These are phyloP conservation scores for Gymnocephalus cernua DNA, from an alignment of 2,113 vertebrate genomes.

Conservation along the genomic window DNA sequence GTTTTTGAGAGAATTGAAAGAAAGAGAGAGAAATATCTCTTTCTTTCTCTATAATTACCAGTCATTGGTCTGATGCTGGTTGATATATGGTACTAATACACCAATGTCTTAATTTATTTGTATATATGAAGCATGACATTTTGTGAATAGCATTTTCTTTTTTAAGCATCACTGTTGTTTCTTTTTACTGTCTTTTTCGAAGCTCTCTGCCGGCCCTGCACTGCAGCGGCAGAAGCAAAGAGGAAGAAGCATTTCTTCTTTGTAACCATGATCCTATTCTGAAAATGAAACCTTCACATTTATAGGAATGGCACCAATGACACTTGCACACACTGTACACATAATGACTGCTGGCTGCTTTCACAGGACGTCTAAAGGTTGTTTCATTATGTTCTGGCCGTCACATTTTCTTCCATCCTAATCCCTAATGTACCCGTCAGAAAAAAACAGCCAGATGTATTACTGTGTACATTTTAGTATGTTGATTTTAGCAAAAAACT, in stretches of 20 bases:
- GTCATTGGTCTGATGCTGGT: too few relatives aligned
- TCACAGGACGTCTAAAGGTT: conserved; percentile 10
- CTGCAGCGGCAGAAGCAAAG: neutral
- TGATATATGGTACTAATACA: too few relatives aligned
- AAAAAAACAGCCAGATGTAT: neutral
- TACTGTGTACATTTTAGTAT: neutral
- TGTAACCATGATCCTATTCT: neutral
- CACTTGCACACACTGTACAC: neutral
- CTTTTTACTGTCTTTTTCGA: neutral
- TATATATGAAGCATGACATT: too few relatives aligned
- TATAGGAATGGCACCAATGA: neutral
- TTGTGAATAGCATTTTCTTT: neutral
- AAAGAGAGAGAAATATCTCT: too few relatives aligned
- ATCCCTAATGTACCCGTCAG: neutral
- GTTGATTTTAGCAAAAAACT: neutral
- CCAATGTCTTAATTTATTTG: too few relatives aligned
- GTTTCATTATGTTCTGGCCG: conserved; percentile 12
- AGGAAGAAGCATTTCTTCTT: conserved; percentile 8
- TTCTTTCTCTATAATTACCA: neutral
- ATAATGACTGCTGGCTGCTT: neutral
- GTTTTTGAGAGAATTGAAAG: neutral
- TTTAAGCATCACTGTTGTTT: neutral
- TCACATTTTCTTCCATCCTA: neutral
- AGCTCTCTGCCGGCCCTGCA: neutral
- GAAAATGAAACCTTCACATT: conserved; percentile 4